These are phyloP conservation scores for Sphaerophoria taeniata DNA, from an alignment of 2,888 invertebrate species.

Conservation along the genomic window DNA sequence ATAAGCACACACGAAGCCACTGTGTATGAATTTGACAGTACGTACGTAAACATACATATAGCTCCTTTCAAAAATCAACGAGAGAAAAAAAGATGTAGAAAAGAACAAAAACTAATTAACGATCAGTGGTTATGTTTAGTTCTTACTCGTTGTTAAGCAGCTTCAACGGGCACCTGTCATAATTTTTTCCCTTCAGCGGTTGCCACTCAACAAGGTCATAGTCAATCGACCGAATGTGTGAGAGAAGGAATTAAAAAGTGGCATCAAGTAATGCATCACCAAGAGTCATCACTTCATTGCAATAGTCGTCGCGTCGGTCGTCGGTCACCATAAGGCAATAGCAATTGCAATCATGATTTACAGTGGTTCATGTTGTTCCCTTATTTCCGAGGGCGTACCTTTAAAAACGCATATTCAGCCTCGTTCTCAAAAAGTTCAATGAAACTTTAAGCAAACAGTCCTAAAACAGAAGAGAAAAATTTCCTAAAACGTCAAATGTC, in stretches of 20 bases:
- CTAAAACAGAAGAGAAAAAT: too few species aligned
- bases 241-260: slow-evolving; percentile 23
- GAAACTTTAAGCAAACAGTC: background rate
- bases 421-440: too few species aligned
- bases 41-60: slow-evolving; percentile 41
- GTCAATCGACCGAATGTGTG: slow-evolving; percentile 12
- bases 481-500: background rate
- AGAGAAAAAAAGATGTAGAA: background rate
- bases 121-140: slow-evolving; percentile 53
- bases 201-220: slow-evolving; percentile 59
- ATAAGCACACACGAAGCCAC: slow-evolving; percentile 38
- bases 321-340: background rate
- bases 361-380: too few species aligned
- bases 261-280: slow-evolving; percentile 47
- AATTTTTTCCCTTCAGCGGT: slow-evolving; percentile 9
- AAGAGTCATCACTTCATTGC: slow-evolving; percentile 11
- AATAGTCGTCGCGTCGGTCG: background rate
- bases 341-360: too few species aligned
- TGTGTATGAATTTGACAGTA: slow-evolving; percentile 32
- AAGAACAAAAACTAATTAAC: slow-evolving; percentile 52
- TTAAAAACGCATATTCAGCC: too few species aligned
- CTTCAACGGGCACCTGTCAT: slow-evolving; percentile 36
- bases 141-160: slow-evolving; percentile 12
- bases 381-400: too few species aligned
- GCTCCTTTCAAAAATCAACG: slow-evolving; percentile 25